Evolutionary conservation across 2,113 vertebrate species (phyloP), one percentile per base, ranked within the genome.

Genomic region (Oryzias melastigma): DNA sequence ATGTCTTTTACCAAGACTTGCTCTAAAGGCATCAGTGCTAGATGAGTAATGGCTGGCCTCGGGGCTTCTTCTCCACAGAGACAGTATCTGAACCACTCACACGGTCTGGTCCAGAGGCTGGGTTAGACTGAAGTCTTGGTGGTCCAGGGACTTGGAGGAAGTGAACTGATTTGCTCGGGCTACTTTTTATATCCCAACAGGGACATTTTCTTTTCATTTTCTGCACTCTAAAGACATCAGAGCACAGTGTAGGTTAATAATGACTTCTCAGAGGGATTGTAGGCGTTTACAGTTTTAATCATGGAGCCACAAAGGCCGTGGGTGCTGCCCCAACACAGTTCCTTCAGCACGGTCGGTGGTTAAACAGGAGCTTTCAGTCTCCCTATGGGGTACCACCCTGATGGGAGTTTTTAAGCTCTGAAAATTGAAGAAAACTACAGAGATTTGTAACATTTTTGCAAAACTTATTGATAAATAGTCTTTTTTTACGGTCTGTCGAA

Each of bases 111-210:
- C 12, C 17, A 52, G 16, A 14, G 6, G 48, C 24, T 41, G 44
- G 43, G 51, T 55, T n/a, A 10, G 17, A 19, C 50, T 48, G 55
- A 35, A 40, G 17, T 29, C 61, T 42, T 43, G 78, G 69, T 73
- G 82, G 71, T 85, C 80, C 46, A 4, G 70, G 24, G 42, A 59
- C 49, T 75, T 52, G 19, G 19, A 83, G 77, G 79, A 86, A 83
- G 75, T 84, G 72, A 44, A 51, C 56, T 8, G 71, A 80, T 85
- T 62, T 75, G 78, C 67, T 68, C 58, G 81, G 77, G 44, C 29
- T 77, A 47, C 77, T 83, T 85, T 78, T 82, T 49, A 62, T 65
- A 80, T 85, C 81, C 79, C 78, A 64, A 65, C 17, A 52, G 76
- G 40, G 69, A 58, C 71, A 60, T 83, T 80, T 73, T 22, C 70